Percentiles rank a stretch among this genome's conserved stretches.
These are phyloP conservation scores for Cydia pomonella DNA, from an alignment of 1,140 invertebrate genomes.

Conservation along the genomic window DNA sequence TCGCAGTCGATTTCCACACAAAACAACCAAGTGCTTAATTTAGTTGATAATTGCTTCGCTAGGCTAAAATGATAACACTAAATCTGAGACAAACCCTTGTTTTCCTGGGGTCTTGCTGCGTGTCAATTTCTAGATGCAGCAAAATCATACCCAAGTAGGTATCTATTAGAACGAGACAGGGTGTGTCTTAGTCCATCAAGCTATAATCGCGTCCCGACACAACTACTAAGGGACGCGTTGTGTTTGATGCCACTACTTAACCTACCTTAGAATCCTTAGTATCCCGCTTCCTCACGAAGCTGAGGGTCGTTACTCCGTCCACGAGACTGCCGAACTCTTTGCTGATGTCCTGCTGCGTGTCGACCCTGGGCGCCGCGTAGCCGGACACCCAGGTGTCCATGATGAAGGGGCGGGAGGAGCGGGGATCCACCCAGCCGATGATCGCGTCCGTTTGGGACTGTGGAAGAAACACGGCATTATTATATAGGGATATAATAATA, in stretches of 20 bases:
- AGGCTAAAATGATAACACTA: too few relatives aligned
- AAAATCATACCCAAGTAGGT: too few relatives aligned
- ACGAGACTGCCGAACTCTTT: constrained; percentile 86
- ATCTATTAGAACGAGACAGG: too few relatives aligned
- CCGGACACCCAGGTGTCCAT: constrained; percentile 94
- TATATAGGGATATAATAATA: background rate
- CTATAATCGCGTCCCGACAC: background rate
- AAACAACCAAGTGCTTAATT: too few relatives aligned
- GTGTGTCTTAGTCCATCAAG: background rate
- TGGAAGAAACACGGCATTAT: background rate
- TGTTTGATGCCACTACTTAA: constrained; percentile 8
- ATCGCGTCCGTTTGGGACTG: constrained; percentile 91
- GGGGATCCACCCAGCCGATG: constrained; percentile 92
- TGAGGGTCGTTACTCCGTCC: constrained; percentile 90
- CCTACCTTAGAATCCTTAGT: constrained; percentile 87
- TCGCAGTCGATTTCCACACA: too few relatives aligned
- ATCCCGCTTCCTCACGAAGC: constrained; percentile 89
- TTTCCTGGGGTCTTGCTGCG: too few relatives aligned
- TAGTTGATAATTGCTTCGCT: too few relatives aligned
- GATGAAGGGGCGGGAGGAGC: constrained; percentile 87
- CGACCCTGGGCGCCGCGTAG: constrained; percentile 88
- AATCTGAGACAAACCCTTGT: too few relatives aligned
- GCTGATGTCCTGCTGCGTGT: constrained; percentile 87
- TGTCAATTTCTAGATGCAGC: too few relatives aligned
- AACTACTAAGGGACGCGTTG: background rate